phyloP scores from a whole-genome alignment of 2,888 invertebrate genomes.

The Ormyrus labotus region DNA sequence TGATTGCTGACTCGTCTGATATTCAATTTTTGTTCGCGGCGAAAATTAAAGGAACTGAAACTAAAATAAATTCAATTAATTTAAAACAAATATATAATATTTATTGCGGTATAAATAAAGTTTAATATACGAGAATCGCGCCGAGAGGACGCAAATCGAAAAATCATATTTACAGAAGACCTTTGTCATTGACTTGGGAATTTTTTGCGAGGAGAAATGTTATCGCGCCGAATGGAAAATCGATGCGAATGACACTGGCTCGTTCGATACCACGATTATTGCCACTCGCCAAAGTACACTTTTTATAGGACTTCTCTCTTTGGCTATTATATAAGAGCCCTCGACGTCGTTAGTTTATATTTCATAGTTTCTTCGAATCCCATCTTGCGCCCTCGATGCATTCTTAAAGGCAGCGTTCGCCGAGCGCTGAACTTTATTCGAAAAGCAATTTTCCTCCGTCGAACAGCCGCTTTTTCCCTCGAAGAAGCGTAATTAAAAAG shows the following conservation, averaged over 20 bases:
- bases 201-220: slow-evolving; percentile 28
- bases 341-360: slow-evolving; percentile 42
- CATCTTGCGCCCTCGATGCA: not conserved
- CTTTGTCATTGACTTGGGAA: slow-evolving; percentile 37
- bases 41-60: too few relatives aligned
- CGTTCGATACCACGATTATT: slow-evolving; percentile 54
- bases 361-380: slow-evolving; percentile 48
- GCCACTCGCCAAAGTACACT: slow-evolving; percentile 42
- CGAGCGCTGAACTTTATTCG: slow-evolving; percentile 5
- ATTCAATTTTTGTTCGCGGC: too few relatives aligned
- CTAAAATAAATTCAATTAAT: too few relatives aligned
- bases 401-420: slow-evolving; percentile 13
- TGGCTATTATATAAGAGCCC: slow-evolving; percentile 49
- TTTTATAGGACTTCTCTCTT: slow-evolving; percentile 45
- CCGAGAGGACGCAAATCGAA: slow-evolving; percentile 23
- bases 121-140: slow-evolving; percentile 1
- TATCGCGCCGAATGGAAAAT: slow-evolving; percentile 46
- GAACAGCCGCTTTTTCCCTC: too few relatives aligned
- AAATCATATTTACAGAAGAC: slow-evolving; percentile 22
- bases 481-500: too few relatives aligned
- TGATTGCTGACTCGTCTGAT: too few relatives aligned
- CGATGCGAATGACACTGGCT: slow-evolving; percentile 47
- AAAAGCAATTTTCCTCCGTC: not conserved
- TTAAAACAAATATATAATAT: too few relatives aligned
- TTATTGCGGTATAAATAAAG: not conserved